A percentile compares a stretch with the other conserved stretches of the same genome.
Conservation (phyloP, 2,888 invertebrate species). For the Caenorhabditis becei region DNA sequence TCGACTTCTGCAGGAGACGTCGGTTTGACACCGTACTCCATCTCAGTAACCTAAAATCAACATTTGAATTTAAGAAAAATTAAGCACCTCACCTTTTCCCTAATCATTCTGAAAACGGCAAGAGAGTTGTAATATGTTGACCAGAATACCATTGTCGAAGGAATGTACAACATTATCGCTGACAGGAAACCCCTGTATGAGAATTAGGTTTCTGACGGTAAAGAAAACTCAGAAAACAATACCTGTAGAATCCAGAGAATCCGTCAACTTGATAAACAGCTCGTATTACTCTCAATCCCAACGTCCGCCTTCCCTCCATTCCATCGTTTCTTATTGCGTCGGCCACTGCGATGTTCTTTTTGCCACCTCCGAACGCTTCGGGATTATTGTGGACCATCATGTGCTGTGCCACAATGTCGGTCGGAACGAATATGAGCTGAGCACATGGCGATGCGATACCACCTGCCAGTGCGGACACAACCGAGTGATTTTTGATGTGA, state of each 20-base stretch:
- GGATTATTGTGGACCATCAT: conserved; percentile 78
- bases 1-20: conserved; percentile 64
- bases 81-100: conserved; percentile 54
- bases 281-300: conserved; percentile 78
- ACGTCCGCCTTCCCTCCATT: conserved; percentile 69
- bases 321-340: conserved; percentile 73
- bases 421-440: conserved; percentile 79
- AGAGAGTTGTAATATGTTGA: conserved; percentile 77
- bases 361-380: conserved; percentile 70
- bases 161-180: conserved; percentile 78
- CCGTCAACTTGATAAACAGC: conserved; percentile 80
- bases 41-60: conserved; percentile 59
- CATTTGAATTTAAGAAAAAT: no score
- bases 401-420: conserved; percentile 80
- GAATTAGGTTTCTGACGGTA: background rate
- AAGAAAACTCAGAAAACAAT: background rate
- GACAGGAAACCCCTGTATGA: conserved; percentile 76
- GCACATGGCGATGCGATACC: conserved; percentile 76
- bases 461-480: conserved; percentile 72
- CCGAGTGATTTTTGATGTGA: conserved; percentile 69
- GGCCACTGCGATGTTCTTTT: conserved; percentile 74
- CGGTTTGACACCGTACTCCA: conserved; percentile 62
- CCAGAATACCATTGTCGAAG: conserved; percentile 81
- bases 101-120: conserved; percentile 63
- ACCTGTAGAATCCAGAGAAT: conserved; percentile 78